Evolutionary conservation across 2,888 invertebrate genomes (phyloP).

Genomic region (Neoaliturus tenellus): DNA sequence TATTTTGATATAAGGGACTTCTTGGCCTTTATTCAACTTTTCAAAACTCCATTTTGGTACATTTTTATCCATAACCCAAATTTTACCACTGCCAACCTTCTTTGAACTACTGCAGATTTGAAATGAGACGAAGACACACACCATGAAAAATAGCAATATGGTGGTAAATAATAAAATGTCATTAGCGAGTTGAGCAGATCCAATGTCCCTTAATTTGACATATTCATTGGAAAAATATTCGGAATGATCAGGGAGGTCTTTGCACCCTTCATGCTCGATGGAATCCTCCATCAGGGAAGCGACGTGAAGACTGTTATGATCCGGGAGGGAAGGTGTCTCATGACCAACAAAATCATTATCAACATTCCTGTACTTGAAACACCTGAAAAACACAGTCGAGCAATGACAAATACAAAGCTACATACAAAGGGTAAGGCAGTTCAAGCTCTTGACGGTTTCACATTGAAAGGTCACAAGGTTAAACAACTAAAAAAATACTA

Average conservation of each 20-base stretch:
- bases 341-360: background rate
- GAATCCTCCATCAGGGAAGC: background rate
- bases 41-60: background rate
- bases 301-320: background rate
- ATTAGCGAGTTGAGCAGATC: background rate
- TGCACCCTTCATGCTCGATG: background rate
- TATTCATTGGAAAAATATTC: background rate
- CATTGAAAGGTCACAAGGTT: no score
- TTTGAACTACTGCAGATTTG: background rate
- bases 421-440: no score
- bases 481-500: no score
- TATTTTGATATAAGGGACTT: background rate
- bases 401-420: no score
- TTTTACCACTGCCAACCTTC: background rate
- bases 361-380: background rate
- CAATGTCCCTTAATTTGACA: background rate
- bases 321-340: background rate
- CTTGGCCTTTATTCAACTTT: background rate
- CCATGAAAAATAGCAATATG: background rate
- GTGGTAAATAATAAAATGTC: background rate
- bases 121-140: background rate
- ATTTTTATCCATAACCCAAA: background rate
- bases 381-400: background rate
- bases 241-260: background rate
- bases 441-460: no score